phyloP scores from a whole-genome alignment of 2,888 invertebrate species.

The Uropetala carovei region DNA sequence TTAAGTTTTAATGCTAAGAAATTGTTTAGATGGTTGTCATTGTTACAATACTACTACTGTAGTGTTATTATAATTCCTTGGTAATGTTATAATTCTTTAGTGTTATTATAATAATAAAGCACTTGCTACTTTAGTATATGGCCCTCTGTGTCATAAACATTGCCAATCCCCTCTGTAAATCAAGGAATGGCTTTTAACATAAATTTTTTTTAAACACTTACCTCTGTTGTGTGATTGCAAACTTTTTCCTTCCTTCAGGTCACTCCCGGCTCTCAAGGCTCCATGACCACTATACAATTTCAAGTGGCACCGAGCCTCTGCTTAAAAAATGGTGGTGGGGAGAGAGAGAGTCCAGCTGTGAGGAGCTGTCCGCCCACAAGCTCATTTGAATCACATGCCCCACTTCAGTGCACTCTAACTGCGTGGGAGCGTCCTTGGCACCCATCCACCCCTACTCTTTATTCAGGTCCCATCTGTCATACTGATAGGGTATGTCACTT shows the following conservation, averaged over 20 bases:
- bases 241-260: slow-evolving; percentile 61
- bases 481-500: slow-evolving; percentile 24
- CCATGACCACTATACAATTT: slow-evolving; percentile 65
- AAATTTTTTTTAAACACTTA: not conserved
- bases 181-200: too few relatives aligned
- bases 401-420: slow-evolving; percentile 64
- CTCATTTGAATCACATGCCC: slow-evolving; percentile 14
- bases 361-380: not conserved
- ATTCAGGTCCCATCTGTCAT: slow-evolving; percentile 43
- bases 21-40: too few relatives aligned
- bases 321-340: slow-evolving; percentile 65
- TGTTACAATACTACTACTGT: too few relatives aligned
- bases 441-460: slow-evolving; percentile 2
- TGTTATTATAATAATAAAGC: too few relatives aligned
- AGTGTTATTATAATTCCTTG: too few relatives aligned
- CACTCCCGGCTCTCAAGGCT: slow-evolving; percentile 67
- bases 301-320: slow-evolving; percentile 67
- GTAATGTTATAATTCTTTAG: too few relatives aligned
- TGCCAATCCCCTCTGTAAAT: too few relatives aligned
- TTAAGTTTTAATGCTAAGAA: too few relatives aligned
- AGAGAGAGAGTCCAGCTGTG: slow-evolving; percentile 48
- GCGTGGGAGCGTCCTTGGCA: slow-evolving; percentile 67
- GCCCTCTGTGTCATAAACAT: too few relatives aligned
- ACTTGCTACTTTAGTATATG: too few relatives aligned
- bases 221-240: not conserved